Conservation (phyloP, 2,113 vertebrate species). For the Syngnathoides biaculeatus region DNA sequence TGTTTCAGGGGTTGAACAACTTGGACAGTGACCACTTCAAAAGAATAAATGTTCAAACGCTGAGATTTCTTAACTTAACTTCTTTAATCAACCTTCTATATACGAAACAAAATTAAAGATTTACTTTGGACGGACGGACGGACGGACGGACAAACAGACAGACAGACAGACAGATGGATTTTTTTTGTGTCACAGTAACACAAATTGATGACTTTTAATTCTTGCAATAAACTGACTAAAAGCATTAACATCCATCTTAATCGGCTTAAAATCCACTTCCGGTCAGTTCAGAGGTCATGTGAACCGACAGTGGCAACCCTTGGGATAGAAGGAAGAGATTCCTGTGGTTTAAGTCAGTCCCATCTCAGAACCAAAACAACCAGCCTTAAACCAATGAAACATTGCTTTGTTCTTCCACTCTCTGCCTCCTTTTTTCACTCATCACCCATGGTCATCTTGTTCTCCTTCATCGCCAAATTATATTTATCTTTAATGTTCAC, state of each 20-base stretch:
- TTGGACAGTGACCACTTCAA: no score
- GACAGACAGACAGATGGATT: background rate
- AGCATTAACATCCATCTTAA: background rate
- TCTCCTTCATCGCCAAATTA: slow-evolving; percentile 10
- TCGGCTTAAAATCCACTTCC: slow-evolving; percentile 6
- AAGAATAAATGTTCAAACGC: no score
- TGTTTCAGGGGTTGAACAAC: no score
- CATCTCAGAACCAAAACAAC: slow-evolving; percentile 7
- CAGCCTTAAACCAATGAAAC: background rate
- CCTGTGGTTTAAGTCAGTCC: slow-evolving; percentile 47
- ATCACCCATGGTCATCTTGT: slow-evolving; percentile 6
- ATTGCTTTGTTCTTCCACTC: background rate
- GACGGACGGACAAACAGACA: no score
- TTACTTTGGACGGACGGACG: no score
- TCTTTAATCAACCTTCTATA: background rate
- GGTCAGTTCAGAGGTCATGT: slow-evolving; percentile 55
- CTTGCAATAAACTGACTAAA: background rate
- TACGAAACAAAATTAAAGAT: background rate
- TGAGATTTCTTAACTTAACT: no score
- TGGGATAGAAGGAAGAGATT: slow-evolving; percentile 54
- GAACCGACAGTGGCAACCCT: slow-evolving; percentile 55
- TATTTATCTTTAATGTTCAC: background rate
- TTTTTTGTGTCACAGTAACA: background rate
- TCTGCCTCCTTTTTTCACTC: background rate
- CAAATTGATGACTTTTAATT: background rate